These are phyloP conservation scores for Ephestia elutella DNA, from an alignment of 1,140 invertebrate species.

Conservation along the genomic window DNA sequence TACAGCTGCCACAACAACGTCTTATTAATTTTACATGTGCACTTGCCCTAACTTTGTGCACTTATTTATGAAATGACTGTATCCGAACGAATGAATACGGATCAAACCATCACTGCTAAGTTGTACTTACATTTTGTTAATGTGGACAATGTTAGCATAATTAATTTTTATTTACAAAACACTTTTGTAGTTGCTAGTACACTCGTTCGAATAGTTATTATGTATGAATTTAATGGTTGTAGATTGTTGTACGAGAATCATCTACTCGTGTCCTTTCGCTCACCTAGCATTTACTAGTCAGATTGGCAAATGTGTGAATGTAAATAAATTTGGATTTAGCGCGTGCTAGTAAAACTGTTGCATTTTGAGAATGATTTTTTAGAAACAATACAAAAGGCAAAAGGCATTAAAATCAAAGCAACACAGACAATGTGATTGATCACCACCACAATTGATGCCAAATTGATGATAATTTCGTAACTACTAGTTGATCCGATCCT, in stretches of 20 bases:
- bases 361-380: neutral
- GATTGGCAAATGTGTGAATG: neutral
- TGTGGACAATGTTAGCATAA: too few species aligned
- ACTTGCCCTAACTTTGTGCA: slow-evolving; percentile 11
- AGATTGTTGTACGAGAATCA: neutral
- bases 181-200: neutral
- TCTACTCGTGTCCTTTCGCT: neutral
- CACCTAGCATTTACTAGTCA: neutral
- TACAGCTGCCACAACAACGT: slow-evolving; percentile 69
- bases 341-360: neutral
- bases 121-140: neutral
- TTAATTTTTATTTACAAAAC: neutral
- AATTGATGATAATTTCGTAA: neutral
- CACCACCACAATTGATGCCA: neutral
- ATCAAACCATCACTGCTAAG: neutral
- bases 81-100: slow-evolving; percentile 1
- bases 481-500: neutral
- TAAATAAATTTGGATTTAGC: neutral
- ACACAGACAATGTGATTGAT: neutral
- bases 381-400: neutral
- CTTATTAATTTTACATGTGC: slow-evolving; percentile 49
- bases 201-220: neutral
- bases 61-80: slow-evolving; percentile 2
- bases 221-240: neutral
- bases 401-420: neutral